These are phyloP conservation scores for Drosophila mulleri DNA, from an alignment of 2,888 invertebrate genomes.

Conservation along the genomic window DNA sequence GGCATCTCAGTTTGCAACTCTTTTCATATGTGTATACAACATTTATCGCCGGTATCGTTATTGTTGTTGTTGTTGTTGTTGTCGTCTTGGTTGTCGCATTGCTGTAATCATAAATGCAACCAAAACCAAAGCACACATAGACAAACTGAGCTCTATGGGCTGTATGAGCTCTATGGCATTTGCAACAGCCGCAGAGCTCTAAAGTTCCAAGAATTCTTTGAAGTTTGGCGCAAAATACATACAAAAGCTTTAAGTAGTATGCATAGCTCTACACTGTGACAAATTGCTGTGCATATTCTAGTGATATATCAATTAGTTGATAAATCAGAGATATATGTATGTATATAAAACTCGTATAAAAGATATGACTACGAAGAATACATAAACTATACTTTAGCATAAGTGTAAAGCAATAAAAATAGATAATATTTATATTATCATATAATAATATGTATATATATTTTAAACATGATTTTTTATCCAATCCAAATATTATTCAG, in stretches of 20 bases:
- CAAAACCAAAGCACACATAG: slow-evolving; percentile 70
- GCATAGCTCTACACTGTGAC: slow-evolving; percentile 22
- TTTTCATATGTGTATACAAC: slow-evolving; percentile 60
- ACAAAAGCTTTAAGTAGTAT: slow-evolving; percentile 42
- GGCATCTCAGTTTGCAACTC: slow-evolving; percentile 12
- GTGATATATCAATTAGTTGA: not conserved
- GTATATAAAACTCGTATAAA: no score
- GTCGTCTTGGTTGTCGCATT: slow-evolving; percentile 54
- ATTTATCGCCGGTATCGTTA: slow-evolving; percentile 64
- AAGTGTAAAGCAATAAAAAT: no score
- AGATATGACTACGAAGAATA: no score
- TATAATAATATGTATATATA: no score
- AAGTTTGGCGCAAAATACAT: slow-evolving; percentile 69
- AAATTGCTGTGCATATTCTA: slow-evolving; percentile 25
- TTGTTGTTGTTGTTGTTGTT: slow-evolving; percentile 18
- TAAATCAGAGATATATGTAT: no score
- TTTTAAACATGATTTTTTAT: no score
- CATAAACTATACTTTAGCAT: no score
- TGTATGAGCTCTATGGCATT: slow-evolving; percentile 1
- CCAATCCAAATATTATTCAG: no score
- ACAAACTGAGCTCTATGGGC: slow-evolving; percentile 17
- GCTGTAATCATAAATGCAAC: slow-evolving; percentile 77
- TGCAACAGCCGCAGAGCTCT: slow-evolving; percentile 23
- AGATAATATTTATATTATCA: no score
- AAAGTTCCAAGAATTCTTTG: slow-evolving; percentile 72